Evolutionary conservation across 2,888 invertebrate genomes (phyloP), one percentile per base, ranked within the genome.

Genomic region (Sphaeridia pumilis): DNA sequence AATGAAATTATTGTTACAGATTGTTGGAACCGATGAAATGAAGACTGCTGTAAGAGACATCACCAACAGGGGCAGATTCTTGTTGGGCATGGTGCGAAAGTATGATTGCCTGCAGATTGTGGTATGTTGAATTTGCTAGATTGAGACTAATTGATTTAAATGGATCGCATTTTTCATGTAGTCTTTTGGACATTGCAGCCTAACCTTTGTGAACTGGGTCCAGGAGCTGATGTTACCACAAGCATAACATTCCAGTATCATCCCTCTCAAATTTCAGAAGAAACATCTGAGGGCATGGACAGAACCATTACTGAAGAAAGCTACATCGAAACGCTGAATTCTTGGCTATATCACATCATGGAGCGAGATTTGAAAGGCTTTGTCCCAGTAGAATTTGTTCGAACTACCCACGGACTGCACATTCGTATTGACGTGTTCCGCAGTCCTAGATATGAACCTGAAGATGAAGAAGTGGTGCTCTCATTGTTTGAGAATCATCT

Each of bases 171-270:
- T 21, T 35, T 12, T 12, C 3, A 2, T 47, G 31, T 10, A 31
- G 14, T 31, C 14, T 31, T 50, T 26, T 52, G 21, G 31, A 35
- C 31, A 43, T 49, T 48, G 17, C 36, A 64, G 65, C 65, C 63
- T 58, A 60, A 60, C 34, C 63, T 63, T 63, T 56, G 60, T 25
- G 53, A 54, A 26, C 48, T 63, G 28, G 61, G 59, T 45, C 58
- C 63, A 55, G 60, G 61, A 26, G 57, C 54, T 49, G 58, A 59
- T 49, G 59, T 65, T 47, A 48, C 60, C 26, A 59, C 60, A 2
- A 57, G 60, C 7, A 41, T 65, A 44, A 60, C 61, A 58, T 65
- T 65, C 59, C 65, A 61, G 52, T 65, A 60, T 42, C 58, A 60
- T 44, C 65, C 63, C 34, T 57, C 59, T 12, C 26, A 54, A 36